A percentile compares a stretch with the other conserved stretches of the same genome.
These are phyloP conservation scores for Chloropsis hardwickii DNA, from an alignment of 2,113 vertebrate species.

Conservation along the genomic window DNA sequence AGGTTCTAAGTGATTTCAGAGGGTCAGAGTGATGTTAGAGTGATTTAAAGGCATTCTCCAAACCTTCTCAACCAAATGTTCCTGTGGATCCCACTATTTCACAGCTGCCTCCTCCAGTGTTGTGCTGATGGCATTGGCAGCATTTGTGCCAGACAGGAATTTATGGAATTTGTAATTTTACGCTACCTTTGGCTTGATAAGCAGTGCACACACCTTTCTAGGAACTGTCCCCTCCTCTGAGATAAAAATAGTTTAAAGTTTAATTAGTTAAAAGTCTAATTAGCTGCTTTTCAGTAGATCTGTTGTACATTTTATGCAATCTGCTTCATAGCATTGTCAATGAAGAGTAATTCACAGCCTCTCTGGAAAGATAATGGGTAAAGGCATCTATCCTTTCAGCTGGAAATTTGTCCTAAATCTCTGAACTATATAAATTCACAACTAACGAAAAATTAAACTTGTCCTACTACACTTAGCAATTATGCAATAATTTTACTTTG, in stretches of 20 bases:
- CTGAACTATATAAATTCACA: background rate
- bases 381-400: background rate
- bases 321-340: background rate
- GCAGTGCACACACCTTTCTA: background rate
- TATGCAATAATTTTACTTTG: background rate
- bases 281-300: background rate
- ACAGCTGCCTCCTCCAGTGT: too few species aligned
- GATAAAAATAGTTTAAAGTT: background rate
- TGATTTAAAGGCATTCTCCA: background rate
- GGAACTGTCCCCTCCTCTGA: background rate
- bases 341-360: background rate
- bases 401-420: background rate
- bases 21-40: background rate
- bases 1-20: background rate
- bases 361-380: background rate
- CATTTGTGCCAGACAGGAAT: background rate
- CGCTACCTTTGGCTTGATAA: background rate
- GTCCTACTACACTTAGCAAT: background rate
- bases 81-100: background rate
- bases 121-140: background rate
- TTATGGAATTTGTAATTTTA: background rate
- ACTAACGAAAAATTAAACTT: background rate
- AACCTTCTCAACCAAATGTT: background rate
- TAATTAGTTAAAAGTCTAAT: background rate
- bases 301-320: background rate